Evolutionary conservation across 2,113 vertebrate species (phyloP).

Genomic region (Apaloderma vittatum): DNA sequence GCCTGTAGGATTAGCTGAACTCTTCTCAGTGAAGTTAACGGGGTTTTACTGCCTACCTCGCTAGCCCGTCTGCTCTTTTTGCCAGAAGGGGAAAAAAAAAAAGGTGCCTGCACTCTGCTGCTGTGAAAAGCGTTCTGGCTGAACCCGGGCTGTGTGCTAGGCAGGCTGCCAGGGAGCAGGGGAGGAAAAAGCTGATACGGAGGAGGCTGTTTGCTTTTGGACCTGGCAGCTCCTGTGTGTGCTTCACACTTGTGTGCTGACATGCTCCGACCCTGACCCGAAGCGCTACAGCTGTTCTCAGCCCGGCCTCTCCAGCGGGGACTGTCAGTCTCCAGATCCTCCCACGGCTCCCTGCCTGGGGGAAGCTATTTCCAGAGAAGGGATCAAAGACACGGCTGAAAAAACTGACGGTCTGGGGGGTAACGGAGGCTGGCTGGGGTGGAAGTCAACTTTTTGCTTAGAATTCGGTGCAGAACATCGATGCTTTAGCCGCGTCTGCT

Average conservation of each 20-base stretch:
- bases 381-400: neutral
- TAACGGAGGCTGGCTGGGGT: neutral
- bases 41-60: neutral
- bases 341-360: neutral
- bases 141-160: neutral
- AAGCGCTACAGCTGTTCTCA: neutral
- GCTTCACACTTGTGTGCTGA: neutral
- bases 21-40: neutral
- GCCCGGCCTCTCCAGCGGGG: rapidly evolving
- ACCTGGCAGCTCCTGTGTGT: neutral
- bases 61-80: neutral
- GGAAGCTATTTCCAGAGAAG: neutral
- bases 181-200: neutral
- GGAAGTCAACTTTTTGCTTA: neutral
- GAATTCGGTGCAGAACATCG: rapidly evolving
- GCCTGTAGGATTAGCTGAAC: neutral
- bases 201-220: neutral
- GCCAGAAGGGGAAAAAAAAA: neutral
- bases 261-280: neutral
- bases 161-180: neutral
- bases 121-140: neutral
- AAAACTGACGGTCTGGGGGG: neutral
- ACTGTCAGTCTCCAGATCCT: neutral
- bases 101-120: neutral
- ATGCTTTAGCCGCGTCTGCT: neutral